phyloP scores from a whole-genome alignment of 2,797 vertebrate species.

The Synaphobranchus kaupii region DNA sequence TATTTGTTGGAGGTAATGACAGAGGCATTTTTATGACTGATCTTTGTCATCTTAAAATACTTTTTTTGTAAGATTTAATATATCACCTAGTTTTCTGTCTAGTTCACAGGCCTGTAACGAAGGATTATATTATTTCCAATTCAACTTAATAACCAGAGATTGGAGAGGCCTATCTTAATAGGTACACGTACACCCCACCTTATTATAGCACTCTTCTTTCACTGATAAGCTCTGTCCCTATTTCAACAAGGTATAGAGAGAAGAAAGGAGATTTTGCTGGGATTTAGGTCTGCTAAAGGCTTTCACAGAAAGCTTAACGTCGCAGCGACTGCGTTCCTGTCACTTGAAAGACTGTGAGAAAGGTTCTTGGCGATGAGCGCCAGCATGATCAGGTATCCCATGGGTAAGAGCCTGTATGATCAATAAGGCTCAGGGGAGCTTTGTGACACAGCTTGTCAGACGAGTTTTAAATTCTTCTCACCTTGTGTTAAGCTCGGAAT shows the following conservation, averaged over 20 bases:
- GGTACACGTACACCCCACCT: background rate
- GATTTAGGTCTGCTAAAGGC: slow-evolving; percentile 5
- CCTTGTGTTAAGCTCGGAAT: slow-evolving; percentile 28
- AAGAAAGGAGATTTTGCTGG: slow-evolving; percentile 2
- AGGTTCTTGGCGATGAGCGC: slow-evolving; percentile 14
- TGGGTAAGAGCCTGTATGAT: slow-evolving; percentile 23
- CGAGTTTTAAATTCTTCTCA: slow-evolving; percentile 28
- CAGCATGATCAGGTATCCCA: slow-evolving; percentile 10
- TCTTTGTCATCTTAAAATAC: background rate
- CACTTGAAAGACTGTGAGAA: slow-evolving; percentile 22
- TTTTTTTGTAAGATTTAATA: background rate
- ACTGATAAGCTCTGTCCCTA: background rate
- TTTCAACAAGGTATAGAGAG: background rate
- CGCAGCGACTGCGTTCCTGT: background rate
- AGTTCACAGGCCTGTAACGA: slow-evolving; percentile 1
- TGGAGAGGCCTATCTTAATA: slow-evolving; percentile 8
- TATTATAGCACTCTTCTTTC: slow-evolving; percentile 8
- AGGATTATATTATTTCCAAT: background rate
- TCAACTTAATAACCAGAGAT: slow-evolving; percentile 7
- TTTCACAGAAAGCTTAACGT: slow-evolving; percentile 13
- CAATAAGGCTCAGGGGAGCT: slow-evolving; percentile 29
- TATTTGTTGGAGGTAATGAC: background rate
- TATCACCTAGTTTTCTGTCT: background rate
- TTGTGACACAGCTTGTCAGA: slow-evolving; percentile 31
- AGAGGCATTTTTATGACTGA: background rate